Evolutionary conservation across 2,888 invertebrate genomes (phyloP).

Genomic region (Kryphioiulus occultus): DNA sequence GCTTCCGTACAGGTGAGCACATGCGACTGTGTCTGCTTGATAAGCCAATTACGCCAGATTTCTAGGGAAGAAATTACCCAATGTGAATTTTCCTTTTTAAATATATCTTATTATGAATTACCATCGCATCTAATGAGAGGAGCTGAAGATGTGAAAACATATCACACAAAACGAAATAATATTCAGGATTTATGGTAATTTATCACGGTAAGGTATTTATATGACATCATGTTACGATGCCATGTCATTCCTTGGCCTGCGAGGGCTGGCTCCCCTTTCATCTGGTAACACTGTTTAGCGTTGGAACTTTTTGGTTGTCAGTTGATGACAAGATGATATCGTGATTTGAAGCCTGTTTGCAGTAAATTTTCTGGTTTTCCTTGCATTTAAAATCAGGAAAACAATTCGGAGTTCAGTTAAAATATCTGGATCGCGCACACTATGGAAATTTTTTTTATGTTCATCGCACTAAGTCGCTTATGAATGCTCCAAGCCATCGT

Average conservation of each 20-base stretch:
- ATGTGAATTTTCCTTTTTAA: neutral
- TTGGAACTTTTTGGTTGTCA: neutral
- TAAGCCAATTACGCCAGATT: too few relatives aligned
- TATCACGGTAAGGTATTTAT: too few relatives aligned
- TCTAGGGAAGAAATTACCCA: neutral
- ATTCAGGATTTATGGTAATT: too few relatives aligned
- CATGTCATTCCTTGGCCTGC: too few relatives aligned
- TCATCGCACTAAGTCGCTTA: neutral
- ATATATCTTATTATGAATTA: too few relatives aligned
- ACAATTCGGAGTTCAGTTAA: neutral
- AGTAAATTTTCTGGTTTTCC: too few relatives aligned
- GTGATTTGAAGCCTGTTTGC: neutral
- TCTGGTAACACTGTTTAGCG: neutral
- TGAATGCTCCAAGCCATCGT: neutral
- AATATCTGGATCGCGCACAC: neutral
- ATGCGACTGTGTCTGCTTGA: too few relatives aligned
- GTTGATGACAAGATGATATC: neutral
- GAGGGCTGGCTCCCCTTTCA: neutral
- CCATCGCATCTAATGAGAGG: too few relatives aligned
- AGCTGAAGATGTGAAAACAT: too few relatives aligned
- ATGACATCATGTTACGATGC: too few relatives aligned
- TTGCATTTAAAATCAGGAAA: neutral
- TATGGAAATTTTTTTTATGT: neutral
- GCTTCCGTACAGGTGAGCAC: too few relatives aligned
- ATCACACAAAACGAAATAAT: too few relatives aligned